A percentile compares a stretch with the other conserved stretches of the same genome.
Conservation (phyloP, 37 sponge, comb jelly and placozoan species). For the Ephydatia muelleri region DNA sequence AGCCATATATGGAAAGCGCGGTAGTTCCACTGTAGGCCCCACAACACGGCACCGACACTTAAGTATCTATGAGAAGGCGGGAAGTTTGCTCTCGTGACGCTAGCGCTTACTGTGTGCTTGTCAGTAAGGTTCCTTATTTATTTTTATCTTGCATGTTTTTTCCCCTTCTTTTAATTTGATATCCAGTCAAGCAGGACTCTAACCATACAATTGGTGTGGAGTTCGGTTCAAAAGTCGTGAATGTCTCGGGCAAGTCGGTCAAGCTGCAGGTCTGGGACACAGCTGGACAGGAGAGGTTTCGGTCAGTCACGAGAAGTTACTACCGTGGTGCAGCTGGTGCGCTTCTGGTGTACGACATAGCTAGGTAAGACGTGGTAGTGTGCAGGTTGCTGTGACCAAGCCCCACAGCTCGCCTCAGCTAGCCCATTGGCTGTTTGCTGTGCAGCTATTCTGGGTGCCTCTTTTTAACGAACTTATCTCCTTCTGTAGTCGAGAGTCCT, state of each 20-base stretch:
- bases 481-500: constrained; percentile 86
- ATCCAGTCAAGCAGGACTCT: constrained; percentile 94
- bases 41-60: background rate
- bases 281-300: constrained; percentile 98
- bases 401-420: background rate
- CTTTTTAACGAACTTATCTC: background rate
- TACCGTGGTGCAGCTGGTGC: constrained; percentile 99
- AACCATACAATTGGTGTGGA: constrained; percentile 99
- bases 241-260: constrained; percentile 84
- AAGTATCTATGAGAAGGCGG: no score
- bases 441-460: background rate
- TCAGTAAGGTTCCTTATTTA: background rate
- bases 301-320: constrained; percentile 96
- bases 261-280: constrained; percentile 99
- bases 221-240: constrained; percentile 97
- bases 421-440: background rate
- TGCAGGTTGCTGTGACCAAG: no score
- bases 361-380: constrained; percentile 59
- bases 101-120: no score
- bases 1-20: background rate
- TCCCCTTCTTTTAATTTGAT: background rate
- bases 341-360: constrained; percentile 97
- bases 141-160: background rate
- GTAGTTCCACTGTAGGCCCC: background rate
- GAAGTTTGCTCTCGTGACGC: no score